Evolutionary conservation across 2,113 vertebrate species (phyloP).

Genomic region (Sceloporus undulatus): DNA sequence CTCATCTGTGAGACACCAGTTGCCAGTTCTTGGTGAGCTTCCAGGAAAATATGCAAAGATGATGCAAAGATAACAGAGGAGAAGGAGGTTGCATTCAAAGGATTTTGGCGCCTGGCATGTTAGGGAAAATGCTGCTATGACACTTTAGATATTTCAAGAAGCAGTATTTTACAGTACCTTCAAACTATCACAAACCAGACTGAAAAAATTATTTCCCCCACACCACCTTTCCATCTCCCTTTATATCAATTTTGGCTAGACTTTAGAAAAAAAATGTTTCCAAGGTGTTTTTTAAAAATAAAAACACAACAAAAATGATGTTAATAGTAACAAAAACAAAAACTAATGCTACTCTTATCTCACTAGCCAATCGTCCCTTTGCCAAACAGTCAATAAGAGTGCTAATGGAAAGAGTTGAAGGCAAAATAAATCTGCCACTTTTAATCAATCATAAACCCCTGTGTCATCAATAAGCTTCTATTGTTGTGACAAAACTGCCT

Average conservation of each 20-base stretch:
- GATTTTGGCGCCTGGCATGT: no score
- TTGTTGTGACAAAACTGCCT: slow-evolving; percentile 63
- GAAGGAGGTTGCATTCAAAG: no score
- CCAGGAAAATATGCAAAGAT: no score
- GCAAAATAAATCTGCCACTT: slow-evolving; percentile 80
- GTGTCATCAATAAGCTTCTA: slow-evolving; percentile 66
- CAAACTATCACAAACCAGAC: neutral
- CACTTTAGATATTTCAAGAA: neutral
- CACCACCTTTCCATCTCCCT: neutral
- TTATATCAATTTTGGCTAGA: slow-evolving; percentile 36
- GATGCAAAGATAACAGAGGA: no score
- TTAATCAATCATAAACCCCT: slow-evolving; percentile 75
- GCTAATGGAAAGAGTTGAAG: slow-evolving; percentile 77
- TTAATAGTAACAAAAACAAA: neutral
- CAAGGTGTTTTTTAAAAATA: slow-evolving; percentile 28
- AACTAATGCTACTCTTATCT: slow-evolving; percentile 50
- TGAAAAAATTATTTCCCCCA: neutral
- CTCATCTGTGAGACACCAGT: neutral
- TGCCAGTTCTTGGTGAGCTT: neutral
- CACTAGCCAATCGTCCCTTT: slow-evolving; percentile 63
- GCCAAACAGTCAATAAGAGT: slow-evolving; percentile 76
- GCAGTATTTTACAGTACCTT: neutral
- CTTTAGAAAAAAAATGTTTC: slow-evolving; percentile 49
- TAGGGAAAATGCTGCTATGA: no score
- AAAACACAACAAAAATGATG: neutral